These are phyloP conservation scores for Nothoprocta perdicaria DNA, from an alignment of 2,113 vertebrate genomes.

Conservation along the genomic window DNA sequence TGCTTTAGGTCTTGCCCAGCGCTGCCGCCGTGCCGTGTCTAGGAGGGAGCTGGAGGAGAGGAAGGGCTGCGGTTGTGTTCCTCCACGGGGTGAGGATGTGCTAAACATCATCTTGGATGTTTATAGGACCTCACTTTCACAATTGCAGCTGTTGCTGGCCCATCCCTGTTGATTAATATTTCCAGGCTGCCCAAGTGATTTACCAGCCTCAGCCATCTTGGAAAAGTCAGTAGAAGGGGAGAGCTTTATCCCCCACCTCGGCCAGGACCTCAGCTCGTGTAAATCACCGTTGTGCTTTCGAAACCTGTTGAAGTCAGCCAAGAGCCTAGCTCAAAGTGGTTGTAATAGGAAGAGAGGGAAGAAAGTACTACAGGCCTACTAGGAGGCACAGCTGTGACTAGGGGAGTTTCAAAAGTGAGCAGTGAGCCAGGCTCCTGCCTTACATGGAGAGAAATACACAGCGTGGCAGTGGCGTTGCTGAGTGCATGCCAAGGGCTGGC, in stretches of 20 bases:
- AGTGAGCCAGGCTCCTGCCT: background rate
- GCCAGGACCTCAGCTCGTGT: background rate
- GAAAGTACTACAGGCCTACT: accelerated
- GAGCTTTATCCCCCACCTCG: background rate
- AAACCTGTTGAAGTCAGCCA: background rate
- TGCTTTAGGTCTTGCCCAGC: background rate
- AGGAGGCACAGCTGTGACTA: background rate
- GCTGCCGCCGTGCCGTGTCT: background rate
- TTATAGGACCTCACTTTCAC: background rate
- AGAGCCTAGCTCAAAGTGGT: background rate
- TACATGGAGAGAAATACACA: background rate
- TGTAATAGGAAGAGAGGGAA: background rate
- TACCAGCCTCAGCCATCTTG: background rate
- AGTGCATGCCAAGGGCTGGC: accelerated
- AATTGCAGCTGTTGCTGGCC: accelerated
- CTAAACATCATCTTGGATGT: background rate
- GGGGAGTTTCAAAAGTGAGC: background rate
- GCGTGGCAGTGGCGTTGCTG: accelerated
- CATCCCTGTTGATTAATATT: accelerated
- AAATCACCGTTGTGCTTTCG: background rate
- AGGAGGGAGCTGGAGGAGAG: background rate
- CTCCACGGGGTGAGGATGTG: background rate
- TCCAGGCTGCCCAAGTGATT: slow-evolving; percentile 9
- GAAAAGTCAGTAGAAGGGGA: background rate
- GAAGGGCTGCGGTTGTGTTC: background rate